Percentiles rank a stretch among this genome's conserved stretches.
Evolutionary conservation across 1,140 invertebrate genomes (phyloP).

Genomic region (Linepithema humile): DNA sequence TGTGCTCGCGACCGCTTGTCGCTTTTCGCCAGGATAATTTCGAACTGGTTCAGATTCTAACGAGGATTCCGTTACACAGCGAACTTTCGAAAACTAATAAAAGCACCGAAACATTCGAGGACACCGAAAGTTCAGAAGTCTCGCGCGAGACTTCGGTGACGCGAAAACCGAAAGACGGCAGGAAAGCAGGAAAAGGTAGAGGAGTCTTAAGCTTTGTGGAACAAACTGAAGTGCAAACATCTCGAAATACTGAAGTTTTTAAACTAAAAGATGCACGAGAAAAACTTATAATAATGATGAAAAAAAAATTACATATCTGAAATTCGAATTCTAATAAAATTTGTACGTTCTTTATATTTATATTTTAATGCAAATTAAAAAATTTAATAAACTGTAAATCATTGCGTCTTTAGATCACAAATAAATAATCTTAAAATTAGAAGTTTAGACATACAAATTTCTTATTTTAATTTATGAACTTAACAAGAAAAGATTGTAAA

Average conservation of each 20-base stretch:
- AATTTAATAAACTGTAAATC: not conserved
- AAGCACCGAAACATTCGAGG: constrained; percentile 41
- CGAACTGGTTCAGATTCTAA: constrained; percentile 43
- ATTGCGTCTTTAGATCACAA: not conserved
- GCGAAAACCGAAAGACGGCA: not conserved
- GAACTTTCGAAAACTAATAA: constrained; percentile 50
- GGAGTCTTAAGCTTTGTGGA: not conserved
- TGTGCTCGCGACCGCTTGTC: not conserved
- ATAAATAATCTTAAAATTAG: too few relatives aligned
- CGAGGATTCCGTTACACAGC: constrained; percentile 8
- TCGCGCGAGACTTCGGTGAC: not conserved
- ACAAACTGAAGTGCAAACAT: not conserved
- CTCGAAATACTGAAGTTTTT: not conserved
- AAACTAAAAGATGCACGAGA: not conserved
- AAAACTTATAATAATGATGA: too few relatives aligned
- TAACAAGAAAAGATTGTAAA: too few relatives aligned
- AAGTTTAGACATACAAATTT: too few relatives aligned
- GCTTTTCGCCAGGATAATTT: constrained; percentile 26
- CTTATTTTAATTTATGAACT: too few relatives aligned
- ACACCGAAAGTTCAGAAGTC: constrained; percentile 27
- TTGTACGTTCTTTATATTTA: not conserved
- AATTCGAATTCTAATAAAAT: not conserved
- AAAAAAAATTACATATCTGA: not conserved
- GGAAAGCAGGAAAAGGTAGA: not conserved
- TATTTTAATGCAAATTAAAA: not conserved